phyloP scores from a whole-genome alignment of 1,140 invertebrate genomes.

The Zaprionus africanus region DNA sequence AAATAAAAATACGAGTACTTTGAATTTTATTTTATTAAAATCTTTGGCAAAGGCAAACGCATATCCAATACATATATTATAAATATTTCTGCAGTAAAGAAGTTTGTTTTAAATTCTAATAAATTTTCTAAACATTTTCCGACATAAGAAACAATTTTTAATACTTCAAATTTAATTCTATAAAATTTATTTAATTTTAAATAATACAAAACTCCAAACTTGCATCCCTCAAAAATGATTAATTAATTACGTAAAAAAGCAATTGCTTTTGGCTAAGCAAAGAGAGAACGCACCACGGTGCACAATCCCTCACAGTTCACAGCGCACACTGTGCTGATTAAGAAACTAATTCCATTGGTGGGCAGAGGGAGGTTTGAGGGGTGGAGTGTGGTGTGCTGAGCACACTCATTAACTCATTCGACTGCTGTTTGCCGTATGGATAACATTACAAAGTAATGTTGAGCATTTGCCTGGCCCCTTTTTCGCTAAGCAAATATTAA shows the following conservation, averaged over 20 bases:
- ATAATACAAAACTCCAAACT: neutral
- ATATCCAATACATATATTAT: neutral
- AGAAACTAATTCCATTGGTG: conserved; percentile 50
- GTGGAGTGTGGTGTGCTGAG: neutral
- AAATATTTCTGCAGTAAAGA: neutral
- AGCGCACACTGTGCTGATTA: conserved; percentile 46
- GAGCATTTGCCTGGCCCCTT: conserved; percentile 45
- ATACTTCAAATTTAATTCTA: too few relatives aligned
- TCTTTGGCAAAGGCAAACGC: too few relatives aligned
- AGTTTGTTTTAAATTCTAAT: too few relatives aligned
- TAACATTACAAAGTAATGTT: conserved; percentile 54
- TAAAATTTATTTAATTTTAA: neutral
- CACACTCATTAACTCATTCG: conserved; percentile 41
- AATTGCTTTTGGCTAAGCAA: conserved; percentile 4
- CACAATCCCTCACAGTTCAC: neutral
- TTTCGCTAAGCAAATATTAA: conserved; percentile 71
- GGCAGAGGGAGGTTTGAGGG: neutral
- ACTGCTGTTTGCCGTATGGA: conserved; percentile 53
- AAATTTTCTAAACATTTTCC: too few relatives aligned
- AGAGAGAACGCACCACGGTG: neutral
- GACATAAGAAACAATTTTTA: too few relatives aligned
- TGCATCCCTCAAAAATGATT: neutral
- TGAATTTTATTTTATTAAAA: too few relatives aligned
- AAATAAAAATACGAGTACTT: too few relatives aligned
- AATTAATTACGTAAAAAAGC: conserved; percentile 7